Percentiles rank a stretch among this genome's conserved stretches.
These are phyloP conservation scores for Alligator mississippiensis DNA, from an alignment of 2,113 vertebrate species.

Conservation along the genomic window DNA sequence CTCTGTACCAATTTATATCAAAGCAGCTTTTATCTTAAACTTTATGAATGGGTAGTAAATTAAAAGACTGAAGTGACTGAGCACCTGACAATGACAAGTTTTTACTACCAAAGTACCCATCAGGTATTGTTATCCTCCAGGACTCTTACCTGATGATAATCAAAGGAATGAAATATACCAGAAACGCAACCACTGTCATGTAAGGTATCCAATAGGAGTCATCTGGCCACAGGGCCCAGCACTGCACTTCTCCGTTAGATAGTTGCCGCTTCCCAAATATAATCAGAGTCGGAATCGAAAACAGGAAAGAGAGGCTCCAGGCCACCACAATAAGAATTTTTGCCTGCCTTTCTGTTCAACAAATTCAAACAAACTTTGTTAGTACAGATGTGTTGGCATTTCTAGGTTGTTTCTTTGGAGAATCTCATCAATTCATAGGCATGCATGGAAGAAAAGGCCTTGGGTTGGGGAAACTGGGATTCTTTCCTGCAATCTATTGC, in stretches of 20 bases:
- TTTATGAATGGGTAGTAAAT: slow-evolving; percentile 13
- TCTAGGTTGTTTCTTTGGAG: neutral
- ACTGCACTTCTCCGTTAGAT: slow-evolving; percentile 81
- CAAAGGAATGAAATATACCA: slow-evolving; percentile 85
- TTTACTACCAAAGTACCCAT: neutral
- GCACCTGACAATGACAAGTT: neutral
- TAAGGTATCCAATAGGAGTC: slow-evolving; percentile 84
- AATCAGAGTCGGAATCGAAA: slow-evolving; percentile 82
- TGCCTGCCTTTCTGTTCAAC: slow-evolving; percentile 80
- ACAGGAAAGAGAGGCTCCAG: slow-evolving; percentile 82
- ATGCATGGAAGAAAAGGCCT: neutral
- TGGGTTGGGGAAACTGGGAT: neutral
- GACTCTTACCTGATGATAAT: slow-evolving; percentile 81
- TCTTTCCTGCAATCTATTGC: neutral
- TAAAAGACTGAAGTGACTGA: slow-evolving; percentile 10
- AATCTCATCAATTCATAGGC: neutral
- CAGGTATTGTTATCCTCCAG: accelerated
- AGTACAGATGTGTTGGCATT: accelerated
- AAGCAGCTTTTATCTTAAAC: neutral
- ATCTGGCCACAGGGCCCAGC: slow-evolving; percentile 84
- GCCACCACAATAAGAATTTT: slow-evolving; percentile 78
- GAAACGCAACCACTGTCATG: slow-evolving; percentile 82
- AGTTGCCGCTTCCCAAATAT: slow-evolving; percentile 83
- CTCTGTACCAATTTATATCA: neutral
- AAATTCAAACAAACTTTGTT: slow-evolving; percentile 33